Percentiles rank a stretch among this genome's conserved stretches.
phyloP scores from a whole-genome alignment of 2,797 vertebrate genomes.

The Phoeniculus purpureus region DNA sequence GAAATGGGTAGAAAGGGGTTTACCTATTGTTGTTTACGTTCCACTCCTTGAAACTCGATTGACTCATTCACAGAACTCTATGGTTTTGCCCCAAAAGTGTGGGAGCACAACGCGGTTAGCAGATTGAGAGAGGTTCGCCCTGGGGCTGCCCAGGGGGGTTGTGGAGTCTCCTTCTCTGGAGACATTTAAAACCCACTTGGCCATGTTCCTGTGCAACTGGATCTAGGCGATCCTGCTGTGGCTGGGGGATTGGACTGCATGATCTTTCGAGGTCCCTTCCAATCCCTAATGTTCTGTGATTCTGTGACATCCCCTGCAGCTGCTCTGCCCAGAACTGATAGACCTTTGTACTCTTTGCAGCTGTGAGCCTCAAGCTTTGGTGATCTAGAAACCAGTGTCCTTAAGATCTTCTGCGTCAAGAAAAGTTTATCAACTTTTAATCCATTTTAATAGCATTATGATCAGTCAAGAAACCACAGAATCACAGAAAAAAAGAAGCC shows the following conservation, averaged over 20 bases:
- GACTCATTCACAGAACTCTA: fast-evolving
- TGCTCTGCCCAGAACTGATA: background rate
- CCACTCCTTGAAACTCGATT: background rate
- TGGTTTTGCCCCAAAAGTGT: background rate
- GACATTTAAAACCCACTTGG: too few species aligned
- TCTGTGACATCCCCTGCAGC: too few species aligned
- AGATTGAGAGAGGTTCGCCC: too few species aligned
- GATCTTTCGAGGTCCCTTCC: too few species aligned
- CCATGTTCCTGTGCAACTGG: too few species aligned
- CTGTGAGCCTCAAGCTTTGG: background rate
- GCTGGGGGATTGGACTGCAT: too few species aligned
- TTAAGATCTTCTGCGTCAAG: background rate
- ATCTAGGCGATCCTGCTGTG: too few species aligned
- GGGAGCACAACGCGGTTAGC: background rate
- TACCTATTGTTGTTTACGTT: background rate
- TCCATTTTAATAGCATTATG: too few species aligned
- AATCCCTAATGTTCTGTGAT: too few species aligned
- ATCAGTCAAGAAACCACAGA: background rate
- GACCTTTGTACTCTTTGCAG: background rate
- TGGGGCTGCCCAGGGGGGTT: too few species aligned
- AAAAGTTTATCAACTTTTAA: background rate
- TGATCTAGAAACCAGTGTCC: background rate
- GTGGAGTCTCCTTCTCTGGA: too few species aligned
- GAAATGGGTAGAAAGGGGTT: background rate
- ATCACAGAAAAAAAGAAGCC: too few species aligned